Base-by-base conservation (phyloP, 2,113 vertebrate genomes). In the Chascanopsetta lugubris region DNA sequence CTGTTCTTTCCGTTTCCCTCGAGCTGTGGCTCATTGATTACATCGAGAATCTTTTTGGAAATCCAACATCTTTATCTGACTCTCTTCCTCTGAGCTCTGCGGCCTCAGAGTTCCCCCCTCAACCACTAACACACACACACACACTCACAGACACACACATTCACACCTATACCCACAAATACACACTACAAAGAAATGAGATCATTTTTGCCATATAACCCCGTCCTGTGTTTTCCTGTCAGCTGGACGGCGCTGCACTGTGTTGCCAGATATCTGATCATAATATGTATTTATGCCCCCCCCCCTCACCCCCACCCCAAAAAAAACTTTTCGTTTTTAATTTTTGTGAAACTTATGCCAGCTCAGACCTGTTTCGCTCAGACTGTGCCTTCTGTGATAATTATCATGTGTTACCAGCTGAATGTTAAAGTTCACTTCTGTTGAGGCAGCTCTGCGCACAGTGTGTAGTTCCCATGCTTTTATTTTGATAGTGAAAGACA, bases 1-100 rank as follows among this genome's bases (percentile, higher is more conserved):
- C 64, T 82, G 84, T 79, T 89, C 61, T 87, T 89, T 88, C 83
- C 83, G 81, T 80, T 85, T 86, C 85, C 87, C 86, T 86, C 77
- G 61, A 87, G 87, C 82, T 84, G 77, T 79, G 80, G 69, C 69
- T 78, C 83, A 88, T 86, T 82, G 86, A 89, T 89, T 86, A 80
- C 74, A 87, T 88, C 69, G 46, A 85, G 55, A 85, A 79, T 86
- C 69, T 78, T 81, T 81, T 84, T 81, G 62, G 53, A 86, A 84
- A 84, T 87, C 77, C 74, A 82, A 81, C 78, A 75, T 86, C 82
- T 89, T 85, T 82, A 90, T 86, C 72, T 83, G 53, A 71, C 73
- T 83, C 59, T 79, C 63, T 77, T 72, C 72, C 72, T 83, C 61
- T 75, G 25, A 36, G 40, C 68, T 74, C 71, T 74, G 59, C 50